Evolutionary conservation across 1,140 invertebrate species (phyloP), one percentile per base, ranked within the genome.

Genomic region (Nasonia giraulti): DNA sequence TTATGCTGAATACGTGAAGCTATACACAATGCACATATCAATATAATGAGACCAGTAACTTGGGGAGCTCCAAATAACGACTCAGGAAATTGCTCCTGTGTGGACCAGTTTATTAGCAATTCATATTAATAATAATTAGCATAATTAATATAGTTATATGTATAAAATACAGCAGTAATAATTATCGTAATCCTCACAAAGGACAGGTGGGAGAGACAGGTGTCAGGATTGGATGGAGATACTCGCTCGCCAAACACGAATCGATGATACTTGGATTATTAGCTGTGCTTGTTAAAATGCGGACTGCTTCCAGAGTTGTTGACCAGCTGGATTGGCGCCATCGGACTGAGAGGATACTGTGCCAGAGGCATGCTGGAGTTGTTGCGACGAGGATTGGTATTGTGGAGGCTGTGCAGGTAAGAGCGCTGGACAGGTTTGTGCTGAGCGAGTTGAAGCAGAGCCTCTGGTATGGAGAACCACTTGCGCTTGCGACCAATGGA

Each of bases 391-490:
- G 92, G 92, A 88, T 93, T 93, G n/a, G 92, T 93, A 86, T 93
- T 93, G 69, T 91, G 87, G 79, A 93, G 91, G 82, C 91, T 93
- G 87, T 97, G 96, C 86, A 99, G 92, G 91, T 98, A 98, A 88
- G 96, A 96, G 86, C 97, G 95, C 93, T 98, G 97, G 86, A 97
- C 96, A 87, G 97, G 97, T 94, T 98, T 98, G 93, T 98, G 97
- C 87, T 97, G 94, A 78, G 97, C 96, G 80, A 99, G 94, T 91
- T 97, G 95, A 83, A 96, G 95, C 83, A 98, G 91, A 47, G 98
- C 98, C 88, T 98, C 97, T 79, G 97, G 96, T 87, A 98, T 95
- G 55, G 96, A 95, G 91, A 98, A 98, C 98, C 98, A 99, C 91
- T 98, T 97, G 86, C 98, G 94, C 91, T 97, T 97, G 75, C 98